Evolutionary conservation across 2,888 invertebrate genomes (phyloP).

Genomic region (Eremobia ochroleuca): DNA sequence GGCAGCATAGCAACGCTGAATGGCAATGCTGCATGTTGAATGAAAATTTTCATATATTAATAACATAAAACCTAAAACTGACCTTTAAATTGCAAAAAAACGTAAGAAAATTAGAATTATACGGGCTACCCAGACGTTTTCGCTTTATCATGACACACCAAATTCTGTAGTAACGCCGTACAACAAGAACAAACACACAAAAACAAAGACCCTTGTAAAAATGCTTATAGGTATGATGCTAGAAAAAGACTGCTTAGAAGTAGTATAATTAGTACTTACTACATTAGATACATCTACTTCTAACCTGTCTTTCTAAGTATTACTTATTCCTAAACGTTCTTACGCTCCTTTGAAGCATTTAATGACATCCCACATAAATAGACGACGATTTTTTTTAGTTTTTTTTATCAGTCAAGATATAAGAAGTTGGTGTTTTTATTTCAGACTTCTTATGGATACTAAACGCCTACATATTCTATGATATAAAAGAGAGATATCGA

Average conservation of each 20-base stretch:
- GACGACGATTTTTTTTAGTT: background rate
- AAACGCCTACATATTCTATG: background rate
- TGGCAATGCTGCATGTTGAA: too few relatives aligned
- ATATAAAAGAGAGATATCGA: background rate
- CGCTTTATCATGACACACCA: too few relatives aligned
- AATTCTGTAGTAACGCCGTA: background rate
- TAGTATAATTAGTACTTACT: too few relatives aligned
- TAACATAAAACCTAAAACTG: too few relatives aligned
- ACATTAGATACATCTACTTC: too few relatives aligned
- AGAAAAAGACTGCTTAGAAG: slow-evolving; percentile 1
- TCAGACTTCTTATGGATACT: background rate
- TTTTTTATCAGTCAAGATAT: slow-evolving; percentile 16
- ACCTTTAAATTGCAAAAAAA: too few relatives aligned
- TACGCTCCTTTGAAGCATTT: slow-evolving; percentile 26
- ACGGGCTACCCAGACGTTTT: too few relatives aligned
- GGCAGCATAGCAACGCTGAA: too few relatives aligned
- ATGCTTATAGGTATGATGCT: background rate
- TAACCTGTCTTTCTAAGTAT: background rate
- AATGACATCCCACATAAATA: slow-evolving; percentile 16
- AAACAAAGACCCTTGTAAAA: background rate
- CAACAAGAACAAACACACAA: background rate
- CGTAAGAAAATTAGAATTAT: too few relatives aligned
- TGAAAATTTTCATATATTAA: too few relatives aligned
- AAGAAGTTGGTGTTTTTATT: background rate
- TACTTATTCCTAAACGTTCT: slow-evolving; percentile 23